These are phyloP conservation scores for Dasyornis broadbenti DNA, from an alignment of 2,113 vertebrate species.

Conservation along the genomic window DNA sequence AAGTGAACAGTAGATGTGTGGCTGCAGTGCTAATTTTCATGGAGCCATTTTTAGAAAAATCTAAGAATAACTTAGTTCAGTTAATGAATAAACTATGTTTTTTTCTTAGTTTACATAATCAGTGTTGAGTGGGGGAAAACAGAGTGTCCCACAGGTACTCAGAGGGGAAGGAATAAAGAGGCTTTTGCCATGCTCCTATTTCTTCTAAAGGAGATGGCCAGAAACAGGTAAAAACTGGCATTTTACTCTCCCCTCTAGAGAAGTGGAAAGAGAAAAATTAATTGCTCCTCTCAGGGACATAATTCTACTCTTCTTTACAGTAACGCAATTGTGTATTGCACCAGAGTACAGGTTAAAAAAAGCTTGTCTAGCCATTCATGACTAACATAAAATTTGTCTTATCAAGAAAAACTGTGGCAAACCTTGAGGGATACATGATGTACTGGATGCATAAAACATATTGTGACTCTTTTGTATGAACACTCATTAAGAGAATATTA, in stretches of 20 bases:
- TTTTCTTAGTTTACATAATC: not conserved
- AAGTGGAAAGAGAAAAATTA: not conserved
- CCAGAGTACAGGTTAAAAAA: not conserved
- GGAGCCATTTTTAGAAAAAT: not conserved
- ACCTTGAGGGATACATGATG: not conserved
- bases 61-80: not conserved
- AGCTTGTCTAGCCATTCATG: not conserved
- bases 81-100: not conserved
- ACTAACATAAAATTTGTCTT: not conserved
- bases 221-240: not conserved
- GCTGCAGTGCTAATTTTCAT: not conserved
- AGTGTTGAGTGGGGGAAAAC: not conserved
- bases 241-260: not conserved
- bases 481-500: not conserved
- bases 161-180: not conserved
- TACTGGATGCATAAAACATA: not conserved
- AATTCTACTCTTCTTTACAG: not conserved
- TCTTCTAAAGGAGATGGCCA: not conserved
- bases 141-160: not conserved
- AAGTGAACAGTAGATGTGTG: not conserved
- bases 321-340: not conserved
- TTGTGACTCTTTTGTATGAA: not conserved
- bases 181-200: not conserved
- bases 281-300: not conserved
- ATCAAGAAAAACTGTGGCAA: not conserved